A percentile compares a stretch with the other conserved stretches of the same genome.
Evolutionary conservation across 2,888 invertebrate genomes (phyloP).

Genomic region (Strigamia maritima): DNA sequence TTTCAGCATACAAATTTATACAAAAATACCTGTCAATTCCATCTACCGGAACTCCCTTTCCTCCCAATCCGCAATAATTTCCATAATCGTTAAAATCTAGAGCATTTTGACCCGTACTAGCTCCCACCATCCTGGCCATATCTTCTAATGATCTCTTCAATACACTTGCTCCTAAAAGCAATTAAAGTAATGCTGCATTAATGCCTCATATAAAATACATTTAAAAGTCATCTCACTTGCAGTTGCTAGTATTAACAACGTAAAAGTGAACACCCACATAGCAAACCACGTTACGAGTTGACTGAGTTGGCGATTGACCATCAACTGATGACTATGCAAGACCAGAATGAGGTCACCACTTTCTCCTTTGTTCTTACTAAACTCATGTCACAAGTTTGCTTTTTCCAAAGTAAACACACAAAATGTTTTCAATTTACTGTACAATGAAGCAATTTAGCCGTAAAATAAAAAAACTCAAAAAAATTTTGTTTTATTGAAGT

Average conservation of each 20-base stretch:
- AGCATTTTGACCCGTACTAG: slow-evolving; percentile 37
- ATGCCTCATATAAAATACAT: too few species aligned
- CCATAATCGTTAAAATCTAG: slow-evolving; percentile 40
- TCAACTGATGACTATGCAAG: neutral
- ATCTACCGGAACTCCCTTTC: slow-evolving; percentile 39
- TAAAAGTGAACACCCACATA: neutral
- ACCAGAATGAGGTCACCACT: neutral
- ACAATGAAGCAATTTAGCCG: neutral
- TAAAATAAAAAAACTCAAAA: neutral
- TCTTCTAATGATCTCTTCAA: slow-evolving; percentile 11
- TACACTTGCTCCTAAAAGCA: neutral
- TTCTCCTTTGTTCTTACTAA: neutral
- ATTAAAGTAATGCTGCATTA: neutral
- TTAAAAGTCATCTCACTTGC: neutral
- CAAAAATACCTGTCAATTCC: slow-evolving; percentile 39
- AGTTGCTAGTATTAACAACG: neutral
- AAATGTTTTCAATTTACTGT: neutral
- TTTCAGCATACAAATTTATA: neutral
- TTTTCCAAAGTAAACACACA: neutral
- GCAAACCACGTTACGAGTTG: neutral
- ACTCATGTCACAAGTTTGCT: neutral
- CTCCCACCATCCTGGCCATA: slow-evolving; percentile 40
- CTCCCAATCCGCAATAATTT: slow-evolving; percentile 41
- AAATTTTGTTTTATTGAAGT: neutral
- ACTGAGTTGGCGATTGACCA: neutral